Base-by-base conservation (phyloP, 2,113 vertebrate genomes). In the Megaceryle maxima region DNA sequence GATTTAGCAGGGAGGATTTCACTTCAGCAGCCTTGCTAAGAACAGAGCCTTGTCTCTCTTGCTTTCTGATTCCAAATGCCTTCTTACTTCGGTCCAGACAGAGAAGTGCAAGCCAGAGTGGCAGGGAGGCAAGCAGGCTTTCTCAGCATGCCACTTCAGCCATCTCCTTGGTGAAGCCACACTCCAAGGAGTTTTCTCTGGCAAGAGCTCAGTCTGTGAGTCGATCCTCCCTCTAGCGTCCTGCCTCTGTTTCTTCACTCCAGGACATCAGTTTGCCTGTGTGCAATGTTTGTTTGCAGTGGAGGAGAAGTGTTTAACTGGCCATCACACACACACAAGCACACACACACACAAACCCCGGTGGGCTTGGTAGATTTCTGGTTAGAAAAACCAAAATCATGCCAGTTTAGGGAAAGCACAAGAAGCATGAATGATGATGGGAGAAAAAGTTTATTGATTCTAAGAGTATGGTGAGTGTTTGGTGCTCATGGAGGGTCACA, bases 191-290 rank as follows among this genome's bases (percentile, higher is more conserved):
- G 46, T 92, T 78, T 70, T 51, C 44, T 62, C 62, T 91, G 64
- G 88, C 75, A 59, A 72, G 69, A 67, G 64, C 75, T 96, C 72
- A 13, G 67, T 69, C 75, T 88, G 79, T 35, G 87, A 85, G 62
- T 46, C 8, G 18, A 77, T 79, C 88, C 90, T 96, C 46, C 76
- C 86, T 92, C 84, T 94, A 92, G 86, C 73, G 82, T 85, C 69
- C 43, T 96, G 95, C 82, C 70, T 81, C 90, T 68, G 51, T 57
- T 50, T 43, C 73, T 94, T 96, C 83, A 74, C 82, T 68, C 48
- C 20, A n/a, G 50, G 90, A 68, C 75, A n/a, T 46, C 48, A n/a
- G 18, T 56, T 29, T 87, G 62, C 19, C 37, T 37, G 63, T 24
- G 0, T 37, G 33, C 29, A 2, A 6, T 35, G 35, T 62, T 83